These are phyloP conservation scores for Battus philenor DNA, from an alignment of 1,140 invertebrate genomes.

Conservation along the genomic window DNA sequence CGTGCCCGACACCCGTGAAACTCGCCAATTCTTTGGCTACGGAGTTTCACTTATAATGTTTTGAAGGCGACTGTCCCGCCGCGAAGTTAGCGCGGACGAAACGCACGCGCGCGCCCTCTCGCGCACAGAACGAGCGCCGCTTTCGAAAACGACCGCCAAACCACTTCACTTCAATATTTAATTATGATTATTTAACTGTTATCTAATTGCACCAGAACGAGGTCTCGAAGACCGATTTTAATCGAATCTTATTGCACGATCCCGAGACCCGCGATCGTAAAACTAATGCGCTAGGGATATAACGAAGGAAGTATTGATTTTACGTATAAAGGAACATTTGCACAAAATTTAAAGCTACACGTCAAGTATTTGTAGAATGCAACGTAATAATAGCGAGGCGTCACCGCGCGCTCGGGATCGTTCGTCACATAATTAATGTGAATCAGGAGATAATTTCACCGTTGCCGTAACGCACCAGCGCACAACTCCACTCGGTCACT, in stretches of 20 bases:
- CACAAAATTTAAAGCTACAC: not conserved
- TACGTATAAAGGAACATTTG: conserved; percentile 40
- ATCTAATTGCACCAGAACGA: conserved; percentile 17
- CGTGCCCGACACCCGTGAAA: conserved; percentile 6
- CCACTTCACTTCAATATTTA: conserved; percentile 24
- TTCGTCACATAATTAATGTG: conserved; percentile 69
- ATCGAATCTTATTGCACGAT: too few species aligned
- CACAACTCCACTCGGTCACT: conserved; percentile 20
- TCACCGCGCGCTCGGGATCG: conserved; percentile 59
- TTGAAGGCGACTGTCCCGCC: conserved; percentile 46
- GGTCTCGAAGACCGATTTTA: not conserved
- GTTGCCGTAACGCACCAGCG: conserved; percentile 32
- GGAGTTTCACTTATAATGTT: conserved; percentile 47
- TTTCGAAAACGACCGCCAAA: conserved; percentile 59
- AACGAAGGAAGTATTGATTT: conserved; percentile 52
- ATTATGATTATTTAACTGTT: conserved; percentile 35
- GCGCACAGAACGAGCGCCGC: conserved; percentile 23
- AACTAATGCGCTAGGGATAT: conserved; percentile 18
- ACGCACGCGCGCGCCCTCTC: conserved; percentile 50
- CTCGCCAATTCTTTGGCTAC: not conserved
- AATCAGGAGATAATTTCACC: conserved; percentile 49
- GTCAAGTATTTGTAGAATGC: conserved; percentile 1
- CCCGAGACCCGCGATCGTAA: not conserved
- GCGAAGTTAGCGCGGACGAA: conserved; percentile 55
- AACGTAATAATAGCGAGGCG: conserved; percentile 20